phyloP scores from a whole-genome alignment of 2,113 vertebrate species.

The Istiophorus platypterus region DNA sequence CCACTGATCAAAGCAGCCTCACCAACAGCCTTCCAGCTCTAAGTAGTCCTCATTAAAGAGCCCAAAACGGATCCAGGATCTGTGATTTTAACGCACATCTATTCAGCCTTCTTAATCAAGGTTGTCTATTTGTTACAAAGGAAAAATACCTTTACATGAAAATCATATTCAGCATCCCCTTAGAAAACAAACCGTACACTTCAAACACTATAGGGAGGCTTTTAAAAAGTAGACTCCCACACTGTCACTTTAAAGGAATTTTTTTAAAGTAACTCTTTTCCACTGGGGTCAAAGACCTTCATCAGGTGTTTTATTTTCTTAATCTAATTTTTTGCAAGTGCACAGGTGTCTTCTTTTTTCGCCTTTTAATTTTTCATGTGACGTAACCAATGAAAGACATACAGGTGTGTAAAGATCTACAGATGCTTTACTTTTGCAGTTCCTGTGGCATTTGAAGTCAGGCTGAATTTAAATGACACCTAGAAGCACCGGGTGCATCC shows the following conservation, averaged over 20 bases:
- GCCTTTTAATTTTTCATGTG: not conserved
- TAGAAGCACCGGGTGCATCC: slow-evolving; percentile 27
- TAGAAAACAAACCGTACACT: slow-evolving; percentile 20
- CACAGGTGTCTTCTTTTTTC: slow-evolving; percentile 38
- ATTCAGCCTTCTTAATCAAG: slow-evolving; percentile 48
- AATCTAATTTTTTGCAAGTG: not conserved
- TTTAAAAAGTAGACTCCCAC: not conserved
- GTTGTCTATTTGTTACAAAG: slow-evolving; percentile 36
- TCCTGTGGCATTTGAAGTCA: slow-evolving; percentile 34
- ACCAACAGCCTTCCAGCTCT: slow-evolving; percentile 67
- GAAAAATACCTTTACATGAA: slow-evolving; percentile 45
- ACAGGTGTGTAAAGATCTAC: not conserved
- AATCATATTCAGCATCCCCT: not conserved
- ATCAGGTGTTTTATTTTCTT: not conserved
- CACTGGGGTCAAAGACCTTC: slow-evolving; percentile 22
- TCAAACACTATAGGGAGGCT: slow-evolving; percentile 31
- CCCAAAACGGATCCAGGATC: slow-evolving; percentile 47
- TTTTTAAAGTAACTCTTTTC: not conserved
- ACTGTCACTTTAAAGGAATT: slow-evolving; percentile 12
- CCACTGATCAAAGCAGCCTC: slow-evolving; percentile 74
- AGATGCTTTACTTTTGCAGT: not conserved
- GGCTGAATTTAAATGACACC: slow-evolving; percentile 59
- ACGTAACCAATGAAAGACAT: not conserved
- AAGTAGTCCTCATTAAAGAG: slow-evolving; percentile 70
- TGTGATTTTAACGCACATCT: slow-evolving; percentile 63